Percentiles rank a stretch among this genome's conserved stretches.
These are phyloP conservation scores for Polyommatus iphigenia DNA, from an alignment of 2,888 invertebrate species.

Conservation along the genomic window DNA sequence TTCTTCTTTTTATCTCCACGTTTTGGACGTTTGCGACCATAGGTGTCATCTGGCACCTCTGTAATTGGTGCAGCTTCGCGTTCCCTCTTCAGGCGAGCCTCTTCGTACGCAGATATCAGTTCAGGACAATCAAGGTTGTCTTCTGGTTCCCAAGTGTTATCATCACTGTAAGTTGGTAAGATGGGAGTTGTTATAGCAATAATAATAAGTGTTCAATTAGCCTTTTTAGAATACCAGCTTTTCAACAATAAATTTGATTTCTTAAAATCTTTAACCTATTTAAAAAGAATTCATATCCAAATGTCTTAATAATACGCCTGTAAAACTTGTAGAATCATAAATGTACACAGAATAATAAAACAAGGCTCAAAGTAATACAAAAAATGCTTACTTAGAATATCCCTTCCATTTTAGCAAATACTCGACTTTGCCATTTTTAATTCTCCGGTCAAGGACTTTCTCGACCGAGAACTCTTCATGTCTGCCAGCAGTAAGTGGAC, in stretches of 20 bases:
- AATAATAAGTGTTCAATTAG: too few relatives aligned
- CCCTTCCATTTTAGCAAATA: slow-evolving; percentile 85
- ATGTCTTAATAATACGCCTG: too few relatives aligned
- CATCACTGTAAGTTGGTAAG: slow-evolving; percentile 71
- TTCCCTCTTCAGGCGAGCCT: slow-evolving; percentile 74
- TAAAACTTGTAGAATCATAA: background rate
- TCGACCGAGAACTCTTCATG: slow-evolving; percentile 88
- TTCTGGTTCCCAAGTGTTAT: slow-evolving; percentile 93
- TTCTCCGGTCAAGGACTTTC: slow-evolving; percentile 85
- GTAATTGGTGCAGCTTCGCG: slow-evolving; percentile 51
- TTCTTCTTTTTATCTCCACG: slow-evolving; percentile 65
- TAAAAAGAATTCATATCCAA: too few relatives aligned
- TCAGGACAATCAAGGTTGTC: slow-evolving; percentile 90
- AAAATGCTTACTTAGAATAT: slow-evolving; percentile 79
- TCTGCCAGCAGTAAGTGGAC: slow-evolving; percentile 49
- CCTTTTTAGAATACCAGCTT: too few relatives aligned
- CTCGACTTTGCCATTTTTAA: slow-evolving; percentile 84
- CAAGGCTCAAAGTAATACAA: background rate
- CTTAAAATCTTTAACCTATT: too few relatives aligned
- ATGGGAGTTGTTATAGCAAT: background rate
- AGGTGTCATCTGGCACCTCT: slow-evolving; percentile 54
- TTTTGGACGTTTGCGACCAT: slow-evolving; percentile 56
- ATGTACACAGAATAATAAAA: too few relatives aligned
- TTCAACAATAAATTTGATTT: too few relatives aligned
- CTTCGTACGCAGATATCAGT: slow-evolving; percentile 86